Percentiles rank a stretch among this genome's conserved stretches.
phyloP scores from a whole-genome alignment of 2,797 vertebrate genomes.

The Poecile montanus region DNA sequence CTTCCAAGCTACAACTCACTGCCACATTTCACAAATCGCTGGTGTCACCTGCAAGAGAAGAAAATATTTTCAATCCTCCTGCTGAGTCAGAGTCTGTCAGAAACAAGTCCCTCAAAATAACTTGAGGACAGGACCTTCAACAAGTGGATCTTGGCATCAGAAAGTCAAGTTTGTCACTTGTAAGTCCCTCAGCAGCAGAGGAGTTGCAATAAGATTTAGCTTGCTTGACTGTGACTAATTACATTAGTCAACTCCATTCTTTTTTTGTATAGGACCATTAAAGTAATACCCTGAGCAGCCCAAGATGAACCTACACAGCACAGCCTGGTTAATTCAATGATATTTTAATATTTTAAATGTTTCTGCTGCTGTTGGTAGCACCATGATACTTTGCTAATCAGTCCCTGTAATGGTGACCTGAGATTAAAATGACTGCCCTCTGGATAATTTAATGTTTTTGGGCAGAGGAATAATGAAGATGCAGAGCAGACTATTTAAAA shows the following conservation, averaged over 20 bases:
- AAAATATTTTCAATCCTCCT: background rate
- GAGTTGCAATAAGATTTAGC: background rate
- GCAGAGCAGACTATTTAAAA: background rate
- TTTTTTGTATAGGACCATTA: background rate
- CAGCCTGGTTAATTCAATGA: background rate
- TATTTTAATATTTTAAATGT: background rate
- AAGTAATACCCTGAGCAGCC: conserved; percentile 5
- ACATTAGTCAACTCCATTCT: background rate
- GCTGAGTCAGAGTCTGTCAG: background rate
- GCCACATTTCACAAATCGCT: background rate
- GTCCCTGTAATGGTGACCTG: background rate
- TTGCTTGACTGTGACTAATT: conserved; percentile 33
- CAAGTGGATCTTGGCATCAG: background rate
- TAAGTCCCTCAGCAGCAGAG: background rate
- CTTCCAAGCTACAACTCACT: background rate
- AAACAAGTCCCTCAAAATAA: conserved; percentile 20
- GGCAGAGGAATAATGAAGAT: background rate
- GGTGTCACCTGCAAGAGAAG: conserved; percentile 47
- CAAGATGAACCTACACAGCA: background rate
- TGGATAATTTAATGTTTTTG: background rate
- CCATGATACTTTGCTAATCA: background rate
- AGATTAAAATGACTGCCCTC: background rate
- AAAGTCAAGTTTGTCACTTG: background rate
- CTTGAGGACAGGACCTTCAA: background rate
- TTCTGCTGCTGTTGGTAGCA: background rate